Percentiles rank a stretch among this genome's conserved stretches.
Conservation (phyloP, 2,888 invertebrate genomes). For the Ochropacha duplaris region DNA sequence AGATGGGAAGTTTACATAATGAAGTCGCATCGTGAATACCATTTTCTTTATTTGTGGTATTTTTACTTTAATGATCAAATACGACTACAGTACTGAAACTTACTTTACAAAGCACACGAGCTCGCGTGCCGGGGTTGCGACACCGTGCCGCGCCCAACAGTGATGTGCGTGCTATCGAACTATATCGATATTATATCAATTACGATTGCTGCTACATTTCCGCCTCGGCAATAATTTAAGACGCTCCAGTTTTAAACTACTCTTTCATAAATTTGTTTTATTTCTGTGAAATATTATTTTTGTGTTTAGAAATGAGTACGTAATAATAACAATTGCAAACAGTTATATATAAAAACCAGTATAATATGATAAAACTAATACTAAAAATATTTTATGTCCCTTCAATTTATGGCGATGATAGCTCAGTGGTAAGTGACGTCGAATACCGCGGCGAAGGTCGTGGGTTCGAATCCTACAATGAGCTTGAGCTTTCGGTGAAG, state of each 20-base stretch:
- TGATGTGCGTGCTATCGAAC: conserved; percentile 61
- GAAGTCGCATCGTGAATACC: background rate
- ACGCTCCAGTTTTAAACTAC: conserved; percentile 21
- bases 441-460: no score
- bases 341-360: background rate
- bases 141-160: conserved; percentile 64
- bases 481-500: no score
- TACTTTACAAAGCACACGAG: conserved; percentile 27
- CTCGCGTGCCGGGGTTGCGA: conserved; percentile 72
- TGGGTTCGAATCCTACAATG: no score
- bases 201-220: conserved; percentile 39
- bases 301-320: background rate
- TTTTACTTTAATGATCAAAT: conserved; percentile 22
- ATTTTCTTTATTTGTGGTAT: background rate
- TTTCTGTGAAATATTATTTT: background rate
- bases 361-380: background rate
- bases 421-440: no score
- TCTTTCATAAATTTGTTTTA: background rate
- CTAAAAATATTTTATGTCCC: background rate
- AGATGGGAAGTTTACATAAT: no score
- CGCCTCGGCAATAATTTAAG: conserved; percentile 44
- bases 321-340: background rate
- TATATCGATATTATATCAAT: conserved; percentile 55
- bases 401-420: no score
- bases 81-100: conserved; percentile 42